These are phyloP conservation scores for Timandra comae DNA, from an alignment of 2,888 invertebrate genomes.

Conservation along the genomic window DNA sequence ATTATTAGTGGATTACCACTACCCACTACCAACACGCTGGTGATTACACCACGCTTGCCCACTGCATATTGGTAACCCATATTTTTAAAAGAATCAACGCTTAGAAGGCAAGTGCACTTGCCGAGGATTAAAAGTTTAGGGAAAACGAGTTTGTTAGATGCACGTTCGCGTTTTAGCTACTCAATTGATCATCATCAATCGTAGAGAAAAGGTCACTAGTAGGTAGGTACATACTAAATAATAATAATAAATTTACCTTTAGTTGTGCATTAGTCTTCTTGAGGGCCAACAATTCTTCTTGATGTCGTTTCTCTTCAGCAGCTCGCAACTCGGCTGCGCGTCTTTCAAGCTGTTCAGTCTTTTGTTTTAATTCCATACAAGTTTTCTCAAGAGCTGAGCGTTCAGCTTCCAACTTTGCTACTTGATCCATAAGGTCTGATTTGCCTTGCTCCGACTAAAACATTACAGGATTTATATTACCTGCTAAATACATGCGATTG, in stretches of 20 bases:
- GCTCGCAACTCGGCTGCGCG: conserved; percentile 88
- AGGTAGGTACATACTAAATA: not conserved
- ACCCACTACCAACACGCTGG: no score
- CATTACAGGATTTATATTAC: no score
- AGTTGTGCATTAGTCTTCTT: conserved; percentile 96
- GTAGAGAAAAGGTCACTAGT: not conserved
- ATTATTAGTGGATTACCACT: no score
- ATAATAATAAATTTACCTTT: conserved; percentile 74
- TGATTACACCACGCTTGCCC: no score
- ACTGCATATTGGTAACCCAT: no score
- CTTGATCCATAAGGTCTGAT: conserved; percentile 85
- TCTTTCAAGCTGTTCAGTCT: conserved; percentile 88
- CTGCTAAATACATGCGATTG: no score
- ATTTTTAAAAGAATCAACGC: no score
- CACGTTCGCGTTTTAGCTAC: no score
- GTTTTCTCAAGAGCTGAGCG: conserved; percentile 80
- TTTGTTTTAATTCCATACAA: conserved; percentile 74
- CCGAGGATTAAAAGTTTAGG: no score
- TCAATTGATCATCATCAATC: no score
- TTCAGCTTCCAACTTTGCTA: conserved; percentile 81
- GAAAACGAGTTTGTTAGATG: no score
- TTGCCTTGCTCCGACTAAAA: conserved; percentile 89
- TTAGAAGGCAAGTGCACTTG: no score
- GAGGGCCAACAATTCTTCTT: conserved; percentile 92
- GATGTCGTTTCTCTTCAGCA: conserved; percentile 94